A percentile compares a stretch with the other conserved stretches of the same genome.
Evolutionary conservation across 2,113 vertebrate genomes (phyloP).

Genomic region (mouse (Mus musculus)): GRCm39 chr11:52521501-52522000

Average conservation of each 20-base stretch:
- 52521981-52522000: neutral
- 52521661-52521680: neutral
- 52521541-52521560: neutral
- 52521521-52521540: neutral
- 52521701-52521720: neutral
- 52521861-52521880: too few species aligned
- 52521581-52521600: neutral
- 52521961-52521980: neutral
- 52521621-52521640: neutral
- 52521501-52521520: neutral
- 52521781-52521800: neutral
- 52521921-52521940: neutral
- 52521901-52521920: constrained; percentile 5
- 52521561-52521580: neutral
- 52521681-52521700: neutral
- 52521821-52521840: neutral
- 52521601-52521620: neutral
- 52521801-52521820: neutral
- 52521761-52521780: neutral
- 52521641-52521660: neutral
- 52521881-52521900: neutral
- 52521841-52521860: neutral
- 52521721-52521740: neutral
- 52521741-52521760: neutral
- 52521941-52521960: neutral